These are phyloP conservation scores for Clarias batrachus DNA, from an alignment of 2,113 vertebrate genomes.

Conservation along the genomic window DNA sequence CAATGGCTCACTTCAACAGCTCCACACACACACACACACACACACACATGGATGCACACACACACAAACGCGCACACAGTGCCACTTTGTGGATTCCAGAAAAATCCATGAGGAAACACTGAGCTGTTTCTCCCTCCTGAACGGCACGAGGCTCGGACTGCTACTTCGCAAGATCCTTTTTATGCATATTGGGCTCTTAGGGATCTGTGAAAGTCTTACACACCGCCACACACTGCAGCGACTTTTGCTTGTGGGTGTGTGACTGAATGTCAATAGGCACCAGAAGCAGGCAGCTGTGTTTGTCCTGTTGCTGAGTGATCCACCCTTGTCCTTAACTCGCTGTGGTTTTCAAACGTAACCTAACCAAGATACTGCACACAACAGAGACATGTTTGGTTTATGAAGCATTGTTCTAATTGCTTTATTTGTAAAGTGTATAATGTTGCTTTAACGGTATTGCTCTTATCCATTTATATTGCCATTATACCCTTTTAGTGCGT, in stretches of 20 bases:
- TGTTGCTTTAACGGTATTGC: neutral
- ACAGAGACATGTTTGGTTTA: neutral
- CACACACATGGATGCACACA: neutral
- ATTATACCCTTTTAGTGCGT: neutral
- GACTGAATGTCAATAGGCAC: conserved; percentile 18
- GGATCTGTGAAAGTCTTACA: neutral
- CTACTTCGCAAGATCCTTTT: neutral
- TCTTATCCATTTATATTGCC: too few species aligned
- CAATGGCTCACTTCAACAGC: conserved; percentile 44
- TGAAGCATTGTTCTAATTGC: neutral
- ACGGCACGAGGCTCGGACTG: neutral
- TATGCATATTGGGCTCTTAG: neutral
- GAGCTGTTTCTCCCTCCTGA: neutral
- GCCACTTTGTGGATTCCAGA: conserved; percentile 23
- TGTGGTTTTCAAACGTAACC: neutral
- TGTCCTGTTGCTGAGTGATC: conserved; percentile 29
- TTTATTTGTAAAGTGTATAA: neutral
- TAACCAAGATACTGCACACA: neutral
- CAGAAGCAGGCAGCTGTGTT: conserved; percentile 6
- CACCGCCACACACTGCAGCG: neutral
- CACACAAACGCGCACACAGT: neutral
- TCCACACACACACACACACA: neutral
- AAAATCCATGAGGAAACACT: conserved; percentile 16
- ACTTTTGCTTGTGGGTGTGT: conserved; percentile 7
- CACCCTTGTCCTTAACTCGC: conserved; percentile 12